phyloP scores from a whole-genome alignment of 2,113 vertebrate species.

The Sinocyclocheilus maitianheensis region DNA sequence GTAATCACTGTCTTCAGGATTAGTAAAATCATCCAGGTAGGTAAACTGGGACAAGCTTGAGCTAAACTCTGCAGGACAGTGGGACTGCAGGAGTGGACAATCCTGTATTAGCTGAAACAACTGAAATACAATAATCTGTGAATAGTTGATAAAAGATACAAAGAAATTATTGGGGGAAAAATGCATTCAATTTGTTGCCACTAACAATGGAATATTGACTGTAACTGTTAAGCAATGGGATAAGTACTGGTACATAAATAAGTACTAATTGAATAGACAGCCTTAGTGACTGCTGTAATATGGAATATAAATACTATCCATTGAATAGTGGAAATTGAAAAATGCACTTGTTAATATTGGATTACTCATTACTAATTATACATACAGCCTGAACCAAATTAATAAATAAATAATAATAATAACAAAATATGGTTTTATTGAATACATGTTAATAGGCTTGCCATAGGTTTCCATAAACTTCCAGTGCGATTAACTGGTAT shows the following conservation, averaged over 20 bases:
- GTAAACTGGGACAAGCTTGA: background rate
- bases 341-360: background rate
- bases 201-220: background rate
- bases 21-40: background rate
- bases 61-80: background rate
- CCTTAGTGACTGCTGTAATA: background rate
- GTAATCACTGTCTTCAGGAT: background rate
- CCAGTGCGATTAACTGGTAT: background rate
- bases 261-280: background rate
- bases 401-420: no score
- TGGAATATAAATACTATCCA: background rate
- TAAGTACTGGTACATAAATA: background rate
- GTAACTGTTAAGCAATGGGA: background rate
- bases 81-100: background rate
- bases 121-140: background rate
- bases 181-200: background rate
- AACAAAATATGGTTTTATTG: background rate
- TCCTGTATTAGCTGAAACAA: background rate
- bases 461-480: conserved; percentile 17
- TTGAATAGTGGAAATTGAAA: background rate
- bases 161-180: background rate
- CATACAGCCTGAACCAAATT: background rate
- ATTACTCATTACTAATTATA: background rate
- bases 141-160: background rate
- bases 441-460: background rate